Conservation (phyloP, 2,888 invertebrate species). For the Tenthredo notha region DNA sequence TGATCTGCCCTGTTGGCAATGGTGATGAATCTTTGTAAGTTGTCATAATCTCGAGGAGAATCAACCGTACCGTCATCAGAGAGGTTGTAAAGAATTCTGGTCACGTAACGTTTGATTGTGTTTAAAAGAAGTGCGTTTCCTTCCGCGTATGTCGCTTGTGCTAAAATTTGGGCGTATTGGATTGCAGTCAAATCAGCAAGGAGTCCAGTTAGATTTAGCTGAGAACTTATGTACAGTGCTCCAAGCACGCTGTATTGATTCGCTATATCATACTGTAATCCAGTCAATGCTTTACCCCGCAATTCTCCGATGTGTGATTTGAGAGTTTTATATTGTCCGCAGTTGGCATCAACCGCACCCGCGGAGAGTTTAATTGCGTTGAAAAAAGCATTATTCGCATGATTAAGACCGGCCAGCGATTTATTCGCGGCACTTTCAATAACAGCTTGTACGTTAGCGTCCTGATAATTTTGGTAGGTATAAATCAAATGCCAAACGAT, state of each 20-base stretch:
- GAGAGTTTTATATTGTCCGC: background rate
- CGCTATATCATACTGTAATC: background rate
- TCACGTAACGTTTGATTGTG: background rate
- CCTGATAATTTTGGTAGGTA: background rate
- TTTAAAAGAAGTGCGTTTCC: background rate
- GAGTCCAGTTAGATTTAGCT: background rate
- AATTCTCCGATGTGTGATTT: background rate
- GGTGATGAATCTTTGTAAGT: background rate
- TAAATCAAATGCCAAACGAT: background rate
- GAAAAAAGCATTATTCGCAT: background rate
- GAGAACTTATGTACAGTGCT: background rate
- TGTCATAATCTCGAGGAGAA: background rate
- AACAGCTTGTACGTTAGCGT: background rate
- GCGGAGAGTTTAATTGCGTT: background rate
- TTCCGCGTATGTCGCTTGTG: background rate
- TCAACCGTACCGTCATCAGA: background rate
- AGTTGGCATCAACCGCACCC: background rate
- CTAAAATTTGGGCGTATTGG: background rate
- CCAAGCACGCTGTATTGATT: background rate
- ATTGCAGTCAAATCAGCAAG: background rate
- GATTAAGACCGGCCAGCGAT: background rate
- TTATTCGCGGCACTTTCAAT: background rate
- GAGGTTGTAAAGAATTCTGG: background rate
- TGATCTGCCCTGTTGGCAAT: background rate
- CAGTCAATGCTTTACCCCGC: background rate